Conservation (phyloP, 2,113 vertebrate species). For the Rhinolophus ferrumequinum region DNA sequence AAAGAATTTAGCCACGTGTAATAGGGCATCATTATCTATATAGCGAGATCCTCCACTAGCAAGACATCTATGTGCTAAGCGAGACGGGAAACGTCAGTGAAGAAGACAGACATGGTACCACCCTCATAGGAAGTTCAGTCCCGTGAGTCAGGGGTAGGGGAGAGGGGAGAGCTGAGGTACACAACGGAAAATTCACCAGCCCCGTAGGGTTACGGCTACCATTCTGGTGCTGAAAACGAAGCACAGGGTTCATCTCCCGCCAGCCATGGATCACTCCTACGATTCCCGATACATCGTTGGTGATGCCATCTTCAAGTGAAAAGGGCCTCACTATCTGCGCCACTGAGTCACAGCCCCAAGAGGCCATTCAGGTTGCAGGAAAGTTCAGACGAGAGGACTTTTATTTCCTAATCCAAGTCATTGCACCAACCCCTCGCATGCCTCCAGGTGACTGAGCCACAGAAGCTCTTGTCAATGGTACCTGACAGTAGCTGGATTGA, state of each 20-base stretch:
- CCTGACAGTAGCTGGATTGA: constrained; percentile 70
- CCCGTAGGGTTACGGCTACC: neutral
- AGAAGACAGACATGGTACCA: neutral
- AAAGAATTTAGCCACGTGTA: neutral
- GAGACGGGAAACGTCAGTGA: neutral
- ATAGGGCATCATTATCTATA: neutral
- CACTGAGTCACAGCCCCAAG: neutral
- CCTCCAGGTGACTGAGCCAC: constrained; percentile 66
- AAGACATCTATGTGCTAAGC: neutral
- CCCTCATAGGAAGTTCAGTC: neutral
- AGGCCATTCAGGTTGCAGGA: neutral
- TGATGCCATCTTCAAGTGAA: neutral
- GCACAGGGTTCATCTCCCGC: neutral
- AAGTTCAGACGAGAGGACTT: neutral
- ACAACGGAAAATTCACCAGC: neutral
- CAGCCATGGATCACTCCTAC: neutral
- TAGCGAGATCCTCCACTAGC: neutral
- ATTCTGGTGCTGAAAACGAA: neutral
- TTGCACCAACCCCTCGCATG: neutral
- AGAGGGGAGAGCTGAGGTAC: neutral
- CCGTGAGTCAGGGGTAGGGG: neutral
- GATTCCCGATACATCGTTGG: accelerated
- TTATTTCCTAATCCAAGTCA: constrained; percentile 35
- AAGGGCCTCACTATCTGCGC: accelerated
- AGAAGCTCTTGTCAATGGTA: constrained; percentile 43